phyloP scores from a whole-genome alignment of 2,113 vertebrate species.

The Muscicapa adusta region DNA sequence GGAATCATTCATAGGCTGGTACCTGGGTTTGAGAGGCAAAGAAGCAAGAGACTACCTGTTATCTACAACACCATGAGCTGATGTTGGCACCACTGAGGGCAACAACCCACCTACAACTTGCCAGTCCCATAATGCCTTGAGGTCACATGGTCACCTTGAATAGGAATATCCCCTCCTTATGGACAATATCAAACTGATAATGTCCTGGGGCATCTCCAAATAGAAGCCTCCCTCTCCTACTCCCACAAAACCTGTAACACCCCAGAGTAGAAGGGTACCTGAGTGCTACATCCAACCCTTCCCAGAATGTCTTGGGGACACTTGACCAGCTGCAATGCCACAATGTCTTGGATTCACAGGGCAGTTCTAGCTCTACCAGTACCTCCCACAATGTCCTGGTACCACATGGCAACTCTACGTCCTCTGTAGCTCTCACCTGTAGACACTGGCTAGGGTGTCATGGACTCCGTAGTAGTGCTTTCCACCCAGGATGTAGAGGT shows the following conservation, averaged over 20 bases:
- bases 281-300: background rate
- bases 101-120: background rate
- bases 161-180: background rate
- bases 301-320: background rate
- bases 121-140: background rate
- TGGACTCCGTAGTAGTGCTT: constrained; percentile 82
- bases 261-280: background rate
- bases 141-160: background rate
- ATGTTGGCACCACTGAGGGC: background rate
- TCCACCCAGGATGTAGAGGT: constrained; percentile 84
- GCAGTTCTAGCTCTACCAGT: background rate
- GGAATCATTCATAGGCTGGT: constrained; percentile 62
- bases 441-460: constrained; percentile 82
- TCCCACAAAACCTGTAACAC: background rate
- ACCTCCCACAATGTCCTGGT: background rate
- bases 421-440: constrained; percentile 77
- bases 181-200: background rate
- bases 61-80: background rate
- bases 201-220: background rate
- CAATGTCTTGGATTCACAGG: background rate
- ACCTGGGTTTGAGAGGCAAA: constrained; percentile 56
- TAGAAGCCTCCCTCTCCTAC: background rate
- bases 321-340: background rate
- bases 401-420: background rate
- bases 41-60: background rate